These are phyloP conservation scores for Pediacus dermestoides DNA, from an alignment of 2,888 invertebrate species.

Conservation along the genomic window DNA sequence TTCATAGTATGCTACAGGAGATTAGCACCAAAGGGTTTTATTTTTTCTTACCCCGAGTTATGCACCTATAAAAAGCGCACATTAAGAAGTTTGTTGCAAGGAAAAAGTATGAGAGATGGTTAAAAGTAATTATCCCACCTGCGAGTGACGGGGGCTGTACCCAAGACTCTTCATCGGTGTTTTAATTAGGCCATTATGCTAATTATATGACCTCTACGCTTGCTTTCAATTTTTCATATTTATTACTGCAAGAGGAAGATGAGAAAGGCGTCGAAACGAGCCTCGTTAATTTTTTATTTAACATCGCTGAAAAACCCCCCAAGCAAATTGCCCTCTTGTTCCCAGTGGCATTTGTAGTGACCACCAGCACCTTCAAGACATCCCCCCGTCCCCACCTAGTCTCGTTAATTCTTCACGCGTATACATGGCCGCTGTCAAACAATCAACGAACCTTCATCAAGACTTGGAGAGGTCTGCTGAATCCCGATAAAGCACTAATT, in stretches of 20 bases:
- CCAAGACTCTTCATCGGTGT: slow-evolving; percentile 34
- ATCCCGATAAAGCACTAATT: slow-evolving; percentile 53
- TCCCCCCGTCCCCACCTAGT: no score
- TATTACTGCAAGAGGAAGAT: slow-evolving; percentile 23
- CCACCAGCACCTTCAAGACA: no score
- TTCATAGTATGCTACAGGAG: no score
- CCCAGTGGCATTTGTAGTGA: no score
- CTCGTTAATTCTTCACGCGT: slow-evolving; percentile 51
- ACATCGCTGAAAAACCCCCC: no score
- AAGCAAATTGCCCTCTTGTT: no score
- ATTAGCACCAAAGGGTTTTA: no score
- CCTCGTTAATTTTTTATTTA: no score
- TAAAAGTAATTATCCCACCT: slow-evolving; percentile 38
- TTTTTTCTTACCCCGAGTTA: no score
- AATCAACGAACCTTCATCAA: slow-evolving; percentile 53
- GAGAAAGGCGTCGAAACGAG: no score
- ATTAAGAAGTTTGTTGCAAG: no score
- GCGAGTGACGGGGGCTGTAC: slow-evolving; percentile 36
- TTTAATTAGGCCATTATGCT: slow-evolving; percentile 42
- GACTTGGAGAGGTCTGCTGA: slow-evolving; percentile 48
- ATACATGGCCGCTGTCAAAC: slow-evolving; percentile 50
- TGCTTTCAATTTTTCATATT: slow-evolving; percentile 40
- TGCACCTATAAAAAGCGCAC: no score
- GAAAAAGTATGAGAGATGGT: slow-evolving; percentile 21
- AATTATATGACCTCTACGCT: slow-evolving; percentile 41